Base-by-base conservation (phyloP, 1,140 invertebrate species). In the Eupeodes corollae region DNA sequence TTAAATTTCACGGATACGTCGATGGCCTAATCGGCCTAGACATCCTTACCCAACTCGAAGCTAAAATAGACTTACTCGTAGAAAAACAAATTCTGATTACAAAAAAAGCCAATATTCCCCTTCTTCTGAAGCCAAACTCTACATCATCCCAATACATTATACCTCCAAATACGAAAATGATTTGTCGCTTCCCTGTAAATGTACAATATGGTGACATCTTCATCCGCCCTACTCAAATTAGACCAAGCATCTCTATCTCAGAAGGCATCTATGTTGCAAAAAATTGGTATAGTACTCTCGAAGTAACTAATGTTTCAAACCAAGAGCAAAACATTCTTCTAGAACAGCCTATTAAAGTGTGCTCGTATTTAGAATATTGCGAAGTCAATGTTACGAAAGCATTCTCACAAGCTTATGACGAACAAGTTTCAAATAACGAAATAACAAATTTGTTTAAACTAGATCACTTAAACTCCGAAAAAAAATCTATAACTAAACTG, bases 381-480 rank as follows among this genome's bases (percentile, higher is more conserved):
- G n/a, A n/a, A n/a, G n/a, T n/a, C n/a, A n/a, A n/a, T n/a, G n/a
- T n/a, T n/a, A n/a, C n/a, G n/a, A n/a, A n/a, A n/a, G n/a, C n/a
- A n/a, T n/a, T n/a, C n/a, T n/a, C n/a, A n/a, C n/a, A n/a, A n/a
- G n/a, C n/a, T n/a, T 50, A 21, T 77, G 70, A 68, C 49, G 78
- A 3, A 61, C 68, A 30, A 66, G 60, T 10, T 46, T 73, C 0
- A 76, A 73, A 49, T 69, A 76, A 42, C 68, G 69, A 2, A 47
- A 42, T 9, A 56, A 52, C 14, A 49, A 54, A 47, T 46, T 67
- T 2, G n/a, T 44, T n/a, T n/a, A n/a, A n/a, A n/a, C n/a, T n/a
- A 26, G 19, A 21, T 3, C 30, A 26, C 31, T 34, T 21, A 9
- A 21, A 13, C 15, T 11, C 47, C 1, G 44, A 50, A 37, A 46